Percentiles rank a stretch among this genome's conserved stretches.
Conservation (phyloP, 2,113 vertebrate genomes). For the Labeo catla region DNA sequence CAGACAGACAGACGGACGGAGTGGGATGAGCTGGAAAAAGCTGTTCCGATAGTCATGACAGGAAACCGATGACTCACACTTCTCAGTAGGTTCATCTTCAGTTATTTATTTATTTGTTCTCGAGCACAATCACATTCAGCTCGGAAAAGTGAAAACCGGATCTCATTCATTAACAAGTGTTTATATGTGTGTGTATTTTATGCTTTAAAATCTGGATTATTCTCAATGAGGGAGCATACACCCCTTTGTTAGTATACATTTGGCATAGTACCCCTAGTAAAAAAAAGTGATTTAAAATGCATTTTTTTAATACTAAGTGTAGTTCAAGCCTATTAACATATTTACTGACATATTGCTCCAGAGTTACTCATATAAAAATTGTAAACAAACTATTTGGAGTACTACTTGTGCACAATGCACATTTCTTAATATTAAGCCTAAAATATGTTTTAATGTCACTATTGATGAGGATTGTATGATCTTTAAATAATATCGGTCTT, state of each 20-base stretch:
- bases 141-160: neutral
- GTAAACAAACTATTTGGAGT: no score
- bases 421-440: no score
- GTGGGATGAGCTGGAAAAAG: neutral
- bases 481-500: no score
- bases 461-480: no score
- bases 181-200: neutral
- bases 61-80: constrained; percentile 2
- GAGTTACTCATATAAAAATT: no score
- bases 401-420: no score
- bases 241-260: neutral
- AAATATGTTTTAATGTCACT: no score
- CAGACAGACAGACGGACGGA: neutral
- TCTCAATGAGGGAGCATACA: neutral
- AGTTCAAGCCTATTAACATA: no score
- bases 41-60: neutral
- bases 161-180: neutral
- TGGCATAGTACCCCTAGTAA: neutral
- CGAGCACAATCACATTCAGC: neutral
- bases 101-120: constrained; percentile 8
- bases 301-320: no score
- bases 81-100: neutral
- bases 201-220: neutral
- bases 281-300: no score
- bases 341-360: no score